Base-by-base conservation (phyloP, 2,113 vertebrate genomes). In the Lampris incognitus region DNA sequence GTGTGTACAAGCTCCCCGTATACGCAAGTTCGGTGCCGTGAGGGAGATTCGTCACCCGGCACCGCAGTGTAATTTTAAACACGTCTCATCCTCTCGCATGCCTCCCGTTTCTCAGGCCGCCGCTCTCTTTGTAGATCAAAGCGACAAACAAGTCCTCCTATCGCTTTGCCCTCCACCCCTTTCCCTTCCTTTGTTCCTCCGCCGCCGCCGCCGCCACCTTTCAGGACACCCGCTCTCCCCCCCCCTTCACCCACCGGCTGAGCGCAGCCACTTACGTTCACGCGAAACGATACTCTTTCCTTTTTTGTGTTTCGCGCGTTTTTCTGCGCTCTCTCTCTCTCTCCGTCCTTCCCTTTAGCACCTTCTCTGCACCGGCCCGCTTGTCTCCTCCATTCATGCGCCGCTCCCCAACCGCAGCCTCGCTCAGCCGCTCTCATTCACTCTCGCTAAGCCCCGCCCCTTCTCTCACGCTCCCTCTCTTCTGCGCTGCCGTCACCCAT, bases 81-180 rank as follows among this genome's bases (percentile, higher is more conserved):
- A 48, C 84, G 79, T 89, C 83, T 86, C 75, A 88, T 87, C 88
- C 85, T 88, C 81, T 90, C 88, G 83, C 88, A 92, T 91, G 91
- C 89, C 83, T 88, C 67, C 44, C 63, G 75, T 83, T 85, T 90
- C 76, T 91, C 80, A 92, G 80, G 81, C 85, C 24, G 72, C 82
- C 64, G 81, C 84, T 66, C 72, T 86, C 87, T 89, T 81, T 88
- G 82, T 76, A 91, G 89, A 92, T 92, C 86, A 92, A 94, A 92
- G 88, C 24, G 63, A 79, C 64, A 79, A 85, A 79, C 76, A 75
- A 82, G 82, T 84, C 78, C 84, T 73, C 88, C 81, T 78, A 79
- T 88, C 74, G 13, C 74, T 70, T 55, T 42, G 6, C 78, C 79
- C 75, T 85, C 66, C 67, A n/a, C 67, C 58, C 51, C 59, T 24